Percentiles rank a stretch among this genome's conserved stretches.
Evolutionary conservation across 2,888 invertebrate species (phyloP).

Genomic region (Lithophane ornitopus): DNA sequence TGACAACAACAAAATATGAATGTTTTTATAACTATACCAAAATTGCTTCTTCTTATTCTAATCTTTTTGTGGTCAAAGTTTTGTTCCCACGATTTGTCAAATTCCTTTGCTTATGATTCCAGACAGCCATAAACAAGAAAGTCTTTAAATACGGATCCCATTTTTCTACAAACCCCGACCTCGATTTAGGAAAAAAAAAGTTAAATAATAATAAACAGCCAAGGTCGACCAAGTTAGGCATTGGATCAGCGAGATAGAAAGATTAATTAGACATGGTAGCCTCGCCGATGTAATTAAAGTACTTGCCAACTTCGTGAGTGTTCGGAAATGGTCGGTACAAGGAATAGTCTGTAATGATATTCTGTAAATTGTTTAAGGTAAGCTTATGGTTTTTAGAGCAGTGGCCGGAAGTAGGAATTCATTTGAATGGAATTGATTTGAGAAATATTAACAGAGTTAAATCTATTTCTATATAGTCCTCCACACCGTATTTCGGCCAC

Average conservation of each 20-base stretch:
- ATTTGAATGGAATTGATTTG: no score
- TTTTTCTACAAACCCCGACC: slow-evolving; percentile 14
- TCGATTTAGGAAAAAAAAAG: slow-evolving; percentile 24
- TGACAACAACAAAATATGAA: background rate
- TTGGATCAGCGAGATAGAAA: slow-evolving; percentile 70
- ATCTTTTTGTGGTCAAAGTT: background rate
- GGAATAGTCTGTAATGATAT: slow-evolving; percentile 27
- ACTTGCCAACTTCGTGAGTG: slow-evolving; percentile 64
- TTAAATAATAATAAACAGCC: slow-evolving; percentile 34
- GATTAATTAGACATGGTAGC: slow-evolving; percentile 74
- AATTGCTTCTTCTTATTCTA: no score
- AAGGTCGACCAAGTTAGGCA: slow-evolving; percentile 57
- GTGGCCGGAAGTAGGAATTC: background rate
- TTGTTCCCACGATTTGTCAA: background rate
- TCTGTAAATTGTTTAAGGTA: slow-evolving; percentile 18
- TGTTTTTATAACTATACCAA: background rate
- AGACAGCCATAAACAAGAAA: background rate
- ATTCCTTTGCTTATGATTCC: background rate
- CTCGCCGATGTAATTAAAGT: slow-evolving; percentile 76
- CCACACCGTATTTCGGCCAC: no score
- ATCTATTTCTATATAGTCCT: no score
- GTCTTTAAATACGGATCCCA: background rate
- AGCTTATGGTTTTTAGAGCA: background rate
- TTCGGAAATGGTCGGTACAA: slow-evolving; percentile 33
- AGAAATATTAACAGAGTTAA: background rate